Percentiles rank a stretch among this genome's conserved stretches.
Evolutionary conservation across 2,888 invertebrate species (phyloP).

Genomic region (Branchinecta sandiegonensis): DNA sequence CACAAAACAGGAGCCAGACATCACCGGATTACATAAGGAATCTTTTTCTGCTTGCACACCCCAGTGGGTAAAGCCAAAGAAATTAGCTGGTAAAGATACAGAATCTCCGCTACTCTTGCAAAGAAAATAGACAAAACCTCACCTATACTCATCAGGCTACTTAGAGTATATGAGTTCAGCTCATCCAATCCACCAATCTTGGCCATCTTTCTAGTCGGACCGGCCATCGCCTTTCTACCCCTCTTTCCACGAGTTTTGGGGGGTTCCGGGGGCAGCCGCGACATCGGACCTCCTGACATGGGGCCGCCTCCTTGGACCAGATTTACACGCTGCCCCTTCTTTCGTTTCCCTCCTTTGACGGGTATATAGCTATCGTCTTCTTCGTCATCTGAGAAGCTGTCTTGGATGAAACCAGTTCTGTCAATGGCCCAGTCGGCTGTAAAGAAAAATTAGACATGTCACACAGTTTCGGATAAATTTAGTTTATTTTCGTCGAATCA

Average conservation of each 20-base stretch:
- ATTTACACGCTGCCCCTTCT: not conserved
- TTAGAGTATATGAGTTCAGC: not conserved
- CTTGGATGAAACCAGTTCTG: conserved; percentile 4
- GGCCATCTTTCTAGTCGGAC: conserved; percentile 9
- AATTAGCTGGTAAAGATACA: too few species aligned
- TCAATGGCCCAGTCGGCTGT: conserved; percentile 3
- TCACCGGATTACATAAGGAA: too few species aligned
- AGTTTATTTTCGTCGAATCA: too few species aligned
- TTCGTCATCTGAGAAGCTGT: conserved; percentile 7
- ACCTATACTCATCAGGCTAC: conserved; percentile 4
- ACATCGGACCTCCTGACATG: not conserved
- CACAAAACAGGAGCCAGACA: too few species aligned
- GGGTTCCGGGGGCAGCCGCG: not conserved
- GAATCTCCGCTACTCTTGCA: too few species aligned
- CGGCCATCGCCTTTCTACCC: not conserved
- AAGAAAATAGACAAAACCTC: too few species aligned
- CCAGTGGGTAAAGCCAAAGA: too few species aligned
- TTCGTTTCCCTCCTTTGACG: not conserved
- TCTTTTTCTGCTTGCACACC: too few species aligned
- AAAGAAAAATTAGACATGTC: too few species aligned
- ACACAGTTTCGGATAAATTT: too few species aligned
- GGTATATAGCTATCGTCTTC: conserved; percentile 2
- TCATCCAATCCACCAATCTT: conserved; percentile 15
- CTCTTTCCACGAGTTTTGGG: not conserved
- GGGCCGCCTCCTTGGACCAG: not conserved